Evolutionary conservation across 2,113 vertebrate genomes (phyloP).

Genomic region (Tragelaphus imberbis): DNA sequence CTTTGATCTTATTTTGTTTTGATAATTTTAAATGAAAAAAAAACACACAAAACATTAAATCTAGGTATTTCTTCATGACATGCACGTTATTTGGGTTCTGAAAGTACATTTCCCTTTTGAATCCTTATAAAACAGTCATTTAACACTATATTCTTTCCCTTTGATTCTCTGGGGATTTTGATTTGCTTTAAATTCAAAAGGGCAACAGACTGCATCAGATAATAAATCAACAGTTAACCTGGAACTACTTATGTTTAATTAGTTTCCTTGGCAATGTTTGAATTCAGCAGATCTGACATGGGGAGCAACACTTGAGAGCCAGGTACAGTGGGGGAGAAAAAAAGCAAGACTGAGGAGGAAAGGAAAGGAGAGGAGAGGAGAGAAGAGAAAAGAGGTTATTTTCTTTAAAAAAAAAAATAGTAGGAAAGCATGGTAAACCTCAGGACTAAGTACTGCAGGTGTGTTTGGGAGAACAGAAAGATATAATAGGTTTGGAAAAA

Average conservation of each 20-base stretch:
- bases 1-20: conserved; percentile 19
- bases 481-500: neutral
- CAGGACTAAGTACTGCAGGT: neutral
- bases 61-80: neutral
- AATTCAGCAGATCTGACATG: conserved; percentile 40
- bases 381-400: neutral
- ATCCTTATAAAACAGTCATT: neutral
- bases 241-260: conserved; percentile 52
- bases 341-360: neutral
- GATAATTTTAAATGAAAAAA: conserved; percentile 24
- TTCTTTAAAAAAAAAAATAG: conserved; percentile 32
- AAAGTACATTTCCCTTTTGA: neutral
- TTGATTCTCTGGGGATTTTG: neutral
- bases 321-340: neutral
- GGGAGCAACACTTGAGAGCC: conserved; percentile 37
- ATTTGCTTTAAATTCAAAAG: conserved; percentile 55
- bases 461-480: neutral
- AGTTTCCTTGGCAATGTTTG: conserved; percentile 41
- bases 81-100: neutral
- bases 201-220: conserved; percentile 51
- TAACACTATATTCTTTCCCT: neutral
- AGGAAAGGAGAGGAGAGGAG: neutral
- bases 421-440: conserved; percentile 13
- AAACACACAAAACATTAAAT: neutral
- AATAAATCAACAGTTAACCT: conserved; percentile 66